Evolutionary conservation across 2,113 vertebrate species (phyloP).

Genomic region (Cercocebus atys): DNA sequence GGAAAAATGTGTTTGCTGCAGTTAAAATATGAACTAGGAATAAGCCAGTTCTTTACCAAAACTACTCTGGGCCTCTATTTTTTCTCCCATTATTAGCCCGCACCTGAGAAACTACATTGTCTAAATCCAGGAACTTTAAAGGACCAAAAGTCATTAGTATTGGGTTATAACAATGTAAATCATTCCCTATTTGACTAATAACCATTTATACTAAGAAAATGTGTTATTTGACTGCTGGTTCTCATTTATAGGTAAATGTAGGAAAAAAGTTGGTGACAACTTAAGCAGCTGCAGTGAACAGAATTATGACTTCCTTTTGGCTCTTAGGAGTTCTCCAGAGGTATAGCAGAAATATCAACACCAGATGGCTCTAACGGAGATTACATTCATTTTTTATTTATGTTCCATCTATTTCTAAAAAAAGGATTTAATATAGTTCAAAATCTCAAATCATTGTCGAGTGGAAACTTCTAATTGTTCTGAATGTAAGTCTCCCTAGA

Average conservation of each 20-base stretch:
- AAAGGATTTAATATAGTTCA: neutral
- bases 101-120: neutral
- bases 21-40: neutral
- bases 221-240: neutral
- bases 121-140: neutral
- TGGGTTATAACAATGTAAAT: neutral
- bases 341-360: conserved; percentile 28
- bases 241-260: conserved; percentile 30
- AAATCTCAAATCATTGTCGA: conserved; percentile 13
- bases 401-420: neutral
- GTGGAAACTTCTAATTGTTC: conserved; percentile 1
- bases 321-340: conserved; percentile 31
- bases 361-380: conserved; percentile 15
- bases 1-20: neutral
- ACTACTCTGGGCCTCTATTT: neutral
- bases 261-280: neutral
- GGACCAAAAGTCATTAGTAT: neutral
- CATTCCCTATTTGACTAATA: neutral
- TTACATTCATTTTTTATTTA: conserved; percentile 9
- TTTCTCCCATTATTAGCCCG: neutral
- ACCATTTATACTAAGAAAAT: neutral
- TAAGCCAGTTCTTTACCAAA: neutral
- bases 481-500: neutral
- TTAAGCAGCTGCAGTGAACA: neutral
- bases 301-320: conserved; percentile 28